These are phyloP conservation scores for Melanotaenia boesemani DNA, from an alignment of 2,797 vertebrate genomes.

Conservation along the genomic window DNA sequence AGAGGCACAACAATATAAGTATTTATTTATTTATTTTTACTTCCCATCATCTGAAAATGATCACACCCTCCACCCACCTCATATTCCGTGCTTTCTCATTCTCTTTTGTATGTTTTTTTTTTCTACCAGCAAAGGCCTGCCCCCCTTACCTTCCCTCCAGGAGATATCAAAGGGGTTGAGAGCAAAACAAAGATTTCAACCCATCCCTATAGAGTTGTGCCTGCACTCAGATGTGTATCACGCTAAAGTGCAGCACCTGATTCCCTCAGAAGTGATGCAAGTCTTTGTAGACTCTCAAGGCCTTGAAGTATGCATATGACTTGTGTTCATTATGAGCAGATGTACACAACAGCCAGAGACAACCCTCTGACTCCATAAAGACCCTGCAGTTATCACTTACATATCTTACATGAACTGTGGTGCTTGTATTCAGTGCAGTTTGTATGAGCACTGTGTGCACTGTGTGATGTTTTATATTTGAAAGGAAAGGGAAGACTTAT, in stretches of 20 bases:
- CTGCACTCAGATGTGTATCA: constrained; percentile 58
- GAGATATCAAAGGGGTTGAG: constrained; percentile 69
- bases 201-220: constrained; percentile 49
- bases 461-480: not conserved
- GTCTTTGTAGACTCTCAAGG: constrained; percentile 55
- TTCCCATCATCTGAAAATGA: constrained; percentile 27
- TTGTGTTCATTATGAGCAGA: constrained; percentile 55
- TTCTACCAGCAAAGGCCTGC: constrained; percentile 39
- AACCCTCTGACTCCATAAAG: constrained; percentile 38
- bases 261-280: constrained; percentile 57
- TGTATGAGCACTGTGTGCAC: constrained; percentile 21
- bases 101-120: constrained; percentile 7
- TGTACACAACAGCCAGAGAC: constrained; percentile 56
- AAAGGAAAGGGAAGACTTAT: constrained; percentile 15
- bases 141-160: constrained; percentile 46
- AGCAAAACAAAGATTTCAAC: constrained; percentile 73
- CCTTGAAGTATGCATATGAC: constrained; percentile 63
- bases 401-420: constrained; percentile 17
- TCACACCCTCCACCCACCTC: constrained; percentile 25
- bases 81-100: constrained; percentile 17
- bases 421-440: constrained; percentile 14
- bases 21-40: constrained; percentile 14
- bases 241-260: constrained; percentile 63
- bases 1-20: constrained; percentile 17
- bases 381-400: constrained; percentile 48